A percentile compares a stretch with the other conserved stretches of the same genome.
phyloP scores from a whole-genome alignment of 2,113 vertebrate species.

The Natator depressus region DNA sequence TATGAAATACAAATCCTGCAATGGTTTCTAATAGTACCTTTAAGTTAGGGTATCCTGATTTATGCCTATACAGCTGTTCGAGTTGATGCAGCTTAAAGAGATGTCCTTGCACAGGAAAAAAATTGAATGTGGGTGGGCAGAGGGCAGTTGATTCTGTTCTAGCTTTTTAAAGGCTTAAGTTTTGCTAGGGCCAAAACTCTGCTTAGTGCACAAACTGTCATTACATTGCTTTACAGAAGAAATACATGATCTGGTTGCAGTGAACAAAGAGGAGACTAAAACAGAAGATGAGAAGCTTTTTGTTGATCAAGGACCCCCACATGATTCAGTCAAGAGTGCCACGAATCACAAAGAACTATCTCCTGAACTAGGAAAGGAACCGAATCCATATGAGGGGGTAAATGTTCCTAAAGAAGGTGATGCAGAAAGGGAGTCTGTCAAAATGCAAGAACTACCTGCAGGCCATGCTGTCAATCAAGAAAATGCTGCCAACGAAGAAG shows the following conservation, averaged over 20 bases:
- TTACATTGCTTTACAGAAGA: conserved; percentile 52
- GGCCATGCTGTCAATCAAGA: neutral
- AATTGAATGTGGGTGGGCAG: neutral
- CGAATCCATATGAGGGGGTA: neutral
- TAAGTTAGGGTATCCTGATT: neutral
- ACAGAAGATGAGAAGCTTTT: conserved; percentile 27
- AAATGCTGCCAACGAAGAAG: conserved; percentile 54
- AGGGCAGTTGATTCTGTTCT: neutral
- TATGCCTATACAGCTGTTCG: neutral
- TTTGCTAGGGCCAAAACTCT: neutral
- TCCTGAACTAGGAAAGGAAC: neutral
- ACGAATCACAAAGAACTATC: neutral
- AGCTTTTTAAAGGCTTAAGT: neutral
- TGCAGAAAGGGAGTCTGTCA: neutral
- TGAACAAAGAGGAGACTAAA: conserved; percentile 1
- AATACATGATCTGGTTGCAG: neutral
- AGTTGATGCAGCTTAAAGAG: neutral
- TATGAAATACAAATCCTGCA: neutral
- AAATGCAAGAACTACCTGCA: neutral
- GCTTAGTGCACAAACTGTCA: neutral
- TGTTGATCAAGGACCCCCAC: neutral
- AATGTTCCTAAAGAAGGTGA: fast-evolving
- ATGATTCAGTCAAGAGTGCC: neutral
- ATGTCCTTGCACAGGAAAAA: neutral
- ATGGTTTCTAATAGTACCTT: neutral